Evolutionary conservation across 1,140 invertebrate genomes (phyloP), one percentile per base, ranked within the genome.

Genomic region (Lordiphosa stackelbergi): DNA sequence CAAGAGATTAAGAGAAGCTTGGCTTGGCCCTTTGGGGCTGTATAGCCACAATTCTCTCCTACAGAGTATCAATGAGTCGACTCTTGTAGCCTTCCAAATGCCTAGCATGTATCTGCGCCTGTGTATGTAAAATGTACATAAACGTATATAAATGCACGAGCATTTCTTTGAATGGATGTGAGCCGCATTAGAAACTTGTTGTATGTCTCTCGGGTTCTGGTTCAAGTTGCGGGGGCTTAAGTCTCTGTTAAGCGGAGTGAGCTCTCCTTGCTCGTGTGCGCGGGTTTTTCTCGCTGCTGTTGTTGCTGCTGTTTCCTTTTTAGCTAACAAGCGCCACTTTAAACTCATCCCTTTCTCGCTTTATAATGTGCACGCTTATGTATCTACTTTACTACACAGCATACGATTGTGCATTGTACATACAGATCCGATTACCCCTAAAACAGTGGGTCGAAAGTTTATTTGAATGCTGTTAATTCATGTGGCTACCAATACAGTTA

Each of bases 321-420:
- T 71, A 53, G 57, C 63, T 51, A 69, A 53, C 69, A 83, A 83
- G 73, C 77, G 72, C 72, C 72, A 83, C 78, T 83, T 84, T 83
- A 73, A 83, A 83, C 77, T 69, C 78, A 70, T 83, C 78, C 69
- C 69, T 66, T 72, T 69, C 61, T 73, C 66, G 58, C 35, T 60
- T 68, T 60, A 77, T 83, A 81, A 81, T 83, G 77, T 81, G 57
- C 72, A 79, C 72, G 72, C 77, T 72, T 83, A 73, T 81, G 77
- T 84, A 84, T 84, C 78, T 83, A 61, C 77, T 81, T 77, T 77
- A 69, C 72, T 81, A 47, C 16, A 34, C 34, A 49, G 34, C 36
- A 19, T 49, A 10, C 31, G n/a, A 31, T n/a, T 36, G n/a, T 38
- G 11, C 35, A 12, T 9, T 35, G 11, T 28, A 16, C 19, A 61